Evolutionary conservation across 2,888 invertebrate genomes (phyloP).

Genomic region (Parasteatoda lunata): DNA sequence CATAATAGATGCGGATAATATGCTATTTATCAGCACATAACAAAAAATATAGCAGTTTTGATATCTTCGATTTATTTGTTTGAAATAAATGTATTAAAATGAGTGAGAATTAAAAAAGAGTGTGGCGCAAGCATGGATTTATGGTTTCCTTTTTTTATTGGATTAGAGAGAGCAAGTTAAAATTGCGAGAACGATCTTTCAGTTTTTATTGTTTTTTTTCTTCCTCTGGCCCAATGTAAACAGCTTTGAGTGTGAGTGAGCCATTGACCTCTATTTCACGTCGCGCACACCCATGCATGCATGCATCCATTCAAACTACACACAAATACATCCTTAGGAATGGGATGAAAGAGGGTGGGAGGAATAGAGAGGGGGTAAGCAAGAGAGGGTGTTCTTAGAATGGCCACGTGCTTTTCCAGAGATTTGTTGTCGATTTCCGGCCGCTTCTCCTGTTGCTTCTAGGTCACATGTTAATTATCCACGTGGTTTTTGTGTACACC

Average conservation of each 20-base stretch:
- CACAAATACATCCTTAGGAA: slow-evolving; percentile 53
- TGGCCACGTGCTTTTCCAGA: slow-evolving; percentile 64
- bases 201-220: neutral
- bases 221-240: slow-evolving; percentile 50
- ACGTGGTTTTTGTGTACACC: slow-evolving; percentile 58
- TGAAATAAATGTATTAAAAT: too few relatives aligned
- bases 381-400: slow-evolving; percentile 47
- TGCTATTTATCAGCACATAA: too few relatives aligned
- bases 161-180: too few relatives aligned
- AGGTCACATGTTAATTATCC: slow-evolving; percentile 66
- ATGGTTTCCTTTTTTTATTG: too few relatives aligned
- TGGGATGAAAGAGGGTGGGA: slow-evolving; percentile 14
- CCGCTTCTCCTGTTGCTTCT: slow-evolving; percentile 28
- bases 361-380: neutral
- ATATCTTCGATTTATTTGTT: too few relatives aligned
- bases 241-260: slow-evolving; percentile 42
- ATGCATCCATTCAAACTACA: slow-evolving; percentile 67
- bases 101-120: too few relatives aligned
- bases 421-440: slow-evolving; percentile 65
- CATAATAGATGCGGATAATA: too few relatives aligned
- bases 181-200: too few relatives aligned
- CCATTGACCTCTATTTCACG: slow-evolving; percentile 60
- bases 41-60: too few relatives aligned
- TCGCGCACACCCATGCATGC: slow-evolving; percentile 48
- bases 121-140: too few relatives aligned